These are phyloP conservation scores for Irena cyanogastra DNA, from an alignment of 2,113 vertebrate species.

Conservation along the genomic window DNA sequence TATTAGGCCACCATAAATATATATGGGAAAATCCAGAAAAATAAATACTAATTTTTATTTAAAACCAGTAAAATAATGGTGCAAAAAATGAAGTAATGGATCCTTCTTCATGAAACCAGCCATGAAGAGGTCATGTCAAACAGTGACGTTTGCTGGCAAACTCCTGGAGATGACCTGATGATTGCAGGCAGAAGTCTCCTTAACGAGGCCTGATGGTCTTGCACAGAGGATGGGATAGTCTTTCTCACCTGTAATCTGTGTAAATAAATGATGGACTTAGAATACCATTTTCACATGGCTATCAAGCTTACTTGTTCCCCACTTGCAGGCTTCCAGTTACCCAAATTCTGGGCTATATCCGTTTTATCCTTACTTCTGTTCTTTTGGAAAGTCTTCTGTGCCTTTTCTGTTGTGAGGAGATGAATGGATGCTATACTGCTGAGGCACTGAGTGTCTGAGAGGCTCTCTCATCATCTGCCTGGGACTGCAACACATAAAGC, in stretches of 20 bases:
- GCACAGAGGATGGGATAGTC: background rate
- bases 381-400: background rate
- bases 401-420: background rate
- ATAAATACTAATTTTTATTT: background rate
- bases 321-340: background rate
- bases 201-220: background rate
- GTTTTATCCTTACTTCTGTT: background rate
- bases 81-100: background rate
- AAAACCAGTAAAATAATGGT: background rate
- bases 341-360: background rate
- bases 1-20: background rate
- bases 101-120: no score
- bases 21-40: background rate
- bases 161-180: background rate
- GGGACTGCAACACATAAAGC: background rate
- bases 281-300: background rate
- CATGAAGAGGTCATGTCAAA: background rate
- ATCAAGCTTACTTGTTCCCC: background rate
- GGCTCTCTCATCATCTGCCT: background rate
- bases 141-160: background rate
- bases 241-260: background rate
- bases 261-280: background rate
- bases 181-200: background rate
- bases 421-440: background rate
- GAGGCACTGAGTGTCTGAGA: background rate